Evolutionary conservation across 2,113 vertebrate species (phyloP), one percentile per base, ranked within the genome.

Genomic region (Tympanuchus pallidicinctus): DNA sequence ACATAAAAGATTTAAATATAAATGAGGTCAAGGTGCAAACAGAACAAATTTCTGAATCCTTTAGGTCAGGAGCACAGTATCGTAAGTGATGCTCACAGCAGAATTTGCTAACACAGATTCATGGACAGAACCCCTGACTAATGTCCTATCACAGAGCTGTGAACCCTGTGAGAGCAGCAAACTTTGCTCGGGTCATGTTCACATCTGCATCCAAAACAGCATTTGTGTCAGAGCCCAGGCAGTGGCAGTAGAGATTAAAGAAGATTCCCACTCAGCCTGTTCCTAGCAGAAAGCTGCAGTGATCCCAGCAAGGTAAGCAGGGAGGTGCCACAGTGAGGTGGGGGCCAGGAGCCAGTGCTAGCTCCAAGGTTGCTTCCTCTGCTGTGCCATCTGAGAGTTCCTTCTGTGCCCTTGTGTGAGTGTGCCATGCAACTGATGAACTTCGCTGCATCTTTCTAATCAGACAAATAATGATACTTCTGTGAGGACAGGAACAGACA

Each of bases 321-420:
- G 61, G 61, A 80, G 48, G 19, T 84, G 50, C 34, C 0, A 0
- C 65, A 27, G 60, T 0, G 1, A 21, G 22, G 18, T 30, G 15
- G 10, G 21, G 14, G 9, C 54, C 71, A 69, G 40, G 38, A 45
- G 15, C 24, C 0, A 0, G 10, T 36, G 19, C 65, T 60, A 63
- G 1, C n/a, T 32, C 70, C 67, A 45, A 74, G 42, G n/a, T 20
- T 73, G 50, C 69, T 73, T 48, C 45, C 80, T 81, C 57, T 5
- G 5, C 69, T 63, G 30, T 60, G 21, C 45, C 19, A 1, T 30
- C 30, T 64, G 28, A 48, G 42, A 52, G 15, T 22, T 52, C 56
- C 42, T 67, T 77, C 61, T 82, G 19, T 75, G 57, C 28, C 21
- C 65, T 45, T 28, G 27, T 54, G 9, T n/a, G 57, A 42, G n/a